Percentiles rank a stretch among this genome's conserved stretches.
Conservation (phyloP, 2,797 vertebrate species). For the Borostomias antarcticus region DNA sequence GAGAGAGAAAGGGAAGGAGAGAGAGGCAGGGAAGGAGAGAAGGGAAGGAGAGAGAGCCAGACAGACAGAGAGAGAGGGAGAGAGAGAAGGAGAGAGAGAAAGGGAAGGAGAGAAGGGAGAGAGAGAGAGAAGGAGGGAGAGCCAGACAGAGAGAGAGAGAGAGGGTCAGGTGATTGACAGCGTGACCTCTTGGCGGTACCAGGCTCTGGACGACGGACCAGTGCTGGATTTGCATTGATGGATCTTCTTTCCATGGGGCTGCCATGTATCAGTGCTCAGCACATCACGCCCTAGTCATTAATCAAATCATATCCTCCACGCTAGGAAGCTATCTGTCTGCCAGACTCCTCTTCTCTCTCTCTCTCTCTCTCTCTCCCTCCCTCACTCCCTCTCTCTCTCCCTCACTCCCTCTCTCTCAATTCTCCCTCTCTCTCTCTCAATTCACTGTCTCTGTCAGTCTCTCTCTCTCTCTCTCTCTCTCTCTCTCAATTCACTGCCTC, state of each 20-base stretch:
- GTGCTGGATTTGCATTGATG: conserved; percentile 78
- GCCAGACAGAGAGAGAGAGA: conserved; percentile 38
- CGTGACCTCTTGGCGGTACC: conserved; percentile 65
- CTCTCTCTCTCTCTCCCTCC: conserved; percentile 29
- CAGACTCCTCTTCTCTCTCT: conserved; percentile 43
- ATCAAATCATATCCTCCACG: conserved; percentile 74
- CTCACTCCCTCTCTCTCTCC: conserved; percentile 24
- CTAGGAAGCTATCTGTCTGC: conserved; percentile 49
- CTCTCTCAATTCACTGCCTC: conserved; percentile 1
- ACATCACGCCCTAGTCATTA: conserved; percentile 75
- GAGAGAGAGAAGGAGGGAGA: conserved; percentile 46
- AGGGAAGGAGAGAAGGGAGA: conserved; percentile 51
- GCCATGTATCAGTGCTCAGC: conserved; percentile 73
- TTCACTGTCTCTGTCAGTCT: conserved; percentile 1
- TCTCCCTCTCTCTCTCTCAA: not conserved
- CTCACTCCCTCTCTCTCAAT: not conserved
- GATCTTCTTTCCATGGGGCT: conserved; percentile 79
- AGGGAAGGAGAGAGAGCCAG: conserved; percentile 51
- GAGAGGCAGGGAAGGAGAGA: conserved; percentile 57
- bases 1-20: conserved; percentile 47
- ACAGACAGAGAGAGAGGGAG: conserved; percentile 13
- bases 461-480: not conserved
- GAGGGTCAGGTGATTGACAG: conserved; percentile 72
- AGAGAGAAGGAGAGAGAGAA: conserved; percentile 35
- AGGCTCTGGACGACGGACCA: conserved; percentile 55